phyloP scores from a whole-genome alignment of 1,140 invertebrate genomes.

The Cydia pomonella region DNA sequence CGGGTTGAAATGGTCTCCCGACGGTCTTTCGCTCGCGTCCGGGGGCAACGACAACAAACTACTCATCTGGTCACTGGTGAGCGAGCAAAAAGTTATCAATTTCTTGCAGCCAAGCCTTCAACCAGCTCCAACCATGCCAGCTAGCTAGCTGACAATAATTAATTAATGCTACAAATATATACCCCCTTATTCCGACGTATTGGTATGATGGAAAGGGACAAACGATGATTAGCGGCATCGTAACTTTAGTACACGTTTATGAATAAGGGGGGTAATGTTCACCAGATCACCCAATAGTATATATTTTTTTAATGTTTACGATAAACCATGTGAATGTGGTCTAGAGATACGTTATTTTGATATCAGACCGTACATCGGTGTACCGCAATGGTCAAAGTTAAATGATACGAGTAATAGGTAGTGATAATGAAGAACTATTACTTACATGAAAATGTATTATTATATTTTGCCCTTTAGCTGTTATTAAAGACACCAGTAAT shows the following conservation, averaged over 20 bases:
- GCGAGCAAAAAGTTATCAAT: constrained; percentile 25
- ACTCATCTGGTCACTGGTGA: constrained; percentile 96
- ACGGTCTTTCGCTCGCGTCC: constrained; percentile 98
- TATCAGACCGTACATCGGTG: background rate
- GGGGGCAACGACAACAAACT: constrained; percentile 99
- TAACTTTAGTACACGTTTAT: too few species aligned
- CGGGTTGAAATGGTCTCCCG: constrained; percentile 99
- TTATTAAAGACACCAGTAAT: too few species aligned
- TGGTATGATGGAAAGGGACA: too few species aligned
- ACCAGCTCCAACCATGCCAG: too few species aligned
- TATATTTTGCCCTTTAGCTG: too few species aligned
- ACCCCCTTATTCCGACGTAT: too few species aligned
- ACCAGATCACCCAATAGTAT: too few species aligned
- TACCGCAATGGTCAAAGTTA: background rate
- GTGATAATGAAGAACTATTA: background rate
- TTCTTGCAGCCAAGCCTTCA: too few species aligned
- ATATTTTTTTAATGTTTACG: too few species aligned
- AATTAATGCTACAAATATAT: background rate
- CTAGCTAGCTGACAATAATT: background rate
- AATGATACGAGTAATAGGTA: too few species aligned
- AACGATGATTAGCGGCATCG: too few species aligned
- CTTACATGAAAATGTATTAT: constrained; percentile 9
- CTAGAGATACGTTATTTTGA: background rate
- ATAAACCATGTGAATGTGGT: constrained; percentile 2
- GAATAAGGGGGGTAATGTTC: too few species aligned